Base-by-base conservation (phyloP, 2,113 vertebrate species). In the Centropus unirufus region DNA sequence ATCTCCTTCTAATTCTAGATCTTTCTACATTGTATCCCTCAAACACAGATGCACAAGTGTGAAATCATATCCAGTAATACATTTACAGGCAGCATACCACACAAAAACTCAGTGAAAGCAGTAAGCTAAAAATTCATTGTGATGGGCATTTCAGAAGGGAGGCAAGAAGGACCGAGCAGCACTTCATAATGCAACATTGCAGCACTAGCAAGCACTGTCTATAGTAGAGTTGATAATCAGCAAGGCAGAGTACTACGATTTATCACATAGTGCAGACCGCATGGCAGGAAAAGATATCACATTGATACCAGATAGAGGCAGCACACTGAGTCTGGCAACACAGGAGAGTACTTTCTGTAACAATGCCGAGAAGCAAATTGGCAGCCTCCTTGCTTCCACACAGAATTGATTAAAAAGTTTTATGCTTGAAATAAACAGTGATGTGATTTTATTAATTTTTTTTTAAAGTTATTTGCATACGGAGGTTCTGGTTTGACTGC, bases 191-290 rank as follows among this genome's bases (percentile, higher is more conserved):
- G 22, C 49, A 96, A 93, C 79, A 61, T 20, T 58, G 39, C 51
- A 82, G 62, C 54, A 83, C 78, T 78, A 83, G 40, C 73, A 73
- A 97, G 39, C 64, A 83, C 79, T 93, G 96, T 96, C 88, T 87
- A 58, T 57, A 74, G 42, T 34, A 84, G 51, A 93, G 75, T 6
- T 64, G 73, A 96, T 96, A 96, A 90, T 96, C 93, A 92, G 73
- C 90, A 95, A 96, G 92, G 74, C 84, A 75, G 67, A 87, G 74
- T 94, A 88, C 91, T 80, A 62, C 66, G 89, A 76, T 98, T 98
- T 97, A 98, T 97, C 97, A 97, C 93, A 92, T 32, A 88, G 82
- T 58, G 77, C 96, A 98, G 97, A 66, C 92, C 87, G 74, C 67
- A 93, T 95, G 96, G 96, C 85, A 93, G 91, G 52, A 91, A 86